Base-by-base conservation (phyloP, 2,888 invertebrate genomes). In the Yponomeuta plumbellus region DNA sequence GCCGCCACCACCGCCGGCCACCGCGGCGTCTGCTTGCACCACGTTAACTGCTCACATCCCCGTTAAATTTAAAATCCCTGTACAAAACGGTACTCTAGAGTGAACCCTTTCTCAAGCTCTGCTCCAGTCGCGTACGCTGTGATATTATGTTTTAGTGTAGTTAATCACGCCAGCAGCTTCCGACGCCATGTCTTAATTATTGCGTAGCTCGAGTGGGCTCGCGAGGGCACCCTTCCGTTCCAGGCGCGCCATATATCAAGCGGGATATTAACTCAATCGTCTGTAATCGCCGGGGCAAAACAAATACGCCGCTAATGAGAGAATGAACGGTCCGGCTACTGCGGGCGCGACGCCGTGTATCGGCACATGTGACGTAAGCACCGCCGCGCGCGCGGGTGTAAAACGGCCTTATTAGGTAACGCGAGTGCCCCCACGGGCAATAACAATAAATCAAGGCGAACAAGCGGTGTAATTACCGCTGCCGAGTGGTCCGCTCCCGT, bases 391-490 rank as follows among this genome's bases (percentile, higher is more conserved):
- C 84, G 80, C 84, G 85, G 81, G 85, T 87, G 89, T 86, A 88
- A 89, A 90, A 88, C 85, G 88, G 84, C 88, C 90, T 91, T 91
- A 90, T 91, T 91, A 90, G 88, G 90, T 90, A 89, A 86, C 89
- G 84, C 87, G 88, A 86, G 88, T 88, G 82, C 88, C 44, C 90
- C 89, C 86, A 85, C 86, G 87, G 87, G 91, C 91, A 92, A 92
- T 92, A 92, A 92, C 91, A 89, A 89, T 92, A 91, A 92, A 89
- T 89, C 90, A 92, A 86, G 86, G 85, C 87, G 89, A 91, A 90
- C 92, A 91, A 92, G 91, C 92, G 89, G 88, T 88, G 91, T 92
- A 92, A 92, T 92, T 92, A 92, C 92, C 88, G 85, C 77, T 83
- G 87, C 82, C 83, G 85, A 85, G 86, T 88, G 88, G 88, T n/a